Percentiles rank a stretch among this genome's conserved stretches.
phyloP scores from a whole-genome alignment of 2,888 invertebrate genomes.

The Drosophila macrothrix region DNA sequence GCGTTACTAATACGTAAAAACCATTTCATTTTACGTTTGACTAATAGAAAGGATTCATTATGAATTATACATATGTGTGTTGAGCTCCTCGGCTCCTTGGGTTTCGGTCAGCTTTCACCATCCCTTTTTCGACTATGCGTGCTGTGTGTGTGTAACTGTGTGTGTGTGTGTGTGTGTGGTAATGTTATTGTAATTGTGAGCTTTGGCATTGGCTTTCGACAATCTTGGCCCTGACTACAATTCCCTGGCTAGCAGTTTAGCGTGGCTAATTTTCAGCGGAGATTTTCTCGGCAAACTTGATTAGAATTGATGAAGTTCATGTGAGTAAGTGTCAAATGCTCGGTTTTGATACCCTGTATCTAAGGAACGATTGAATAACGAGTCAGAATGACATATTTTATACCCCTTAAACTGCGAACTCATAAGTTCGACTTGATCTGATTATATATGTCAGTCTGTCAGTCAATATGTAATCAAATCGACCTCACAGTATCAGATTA shows the following conservation, averaged over 20 bases:
- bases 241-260: conserved; percentile 57
- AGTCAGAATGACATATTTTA: not conserved
- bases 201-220: conserved; percentile 42
- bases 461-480: not conserved
- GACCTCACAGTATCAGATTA: not conserved
- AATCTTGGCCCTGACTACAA: conserved; percentile 21
- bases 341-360: conserved; percentile 20
- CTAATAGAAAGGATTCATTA: conserved; percentile 82
- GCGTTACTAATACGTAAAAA: conserved; percentile 71
- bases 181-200: conserved; percentile 59
- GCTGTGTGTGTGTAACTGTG: conserved; percentile 29
- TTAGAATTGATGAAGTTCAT: conserved; percentile 76
- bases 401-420: not conserved
- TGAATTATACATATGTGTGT: conserved; percentile 72
- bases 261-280: conserved; percentile 72
- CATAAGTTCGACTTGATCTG: not conserved
- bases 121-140: conserved; percentile 49
- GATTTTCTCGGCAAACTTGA: conserved; percentile 68
- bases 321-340: conserved; percentile 50
- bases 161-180: conserved; percentile 18
- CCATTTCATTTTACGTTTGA: conserved; percentile 78
- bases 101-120: conserved; percentile 11
- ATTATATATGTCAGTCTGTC: not conserved
- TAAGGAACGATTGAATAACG: not conserved
- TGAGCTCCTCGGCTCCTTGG: conserved; percentile 12